Evolutionary conservation across 2,797 vertebrate species (phyloP).

Genomic region (Cygnus olor): DNA sequence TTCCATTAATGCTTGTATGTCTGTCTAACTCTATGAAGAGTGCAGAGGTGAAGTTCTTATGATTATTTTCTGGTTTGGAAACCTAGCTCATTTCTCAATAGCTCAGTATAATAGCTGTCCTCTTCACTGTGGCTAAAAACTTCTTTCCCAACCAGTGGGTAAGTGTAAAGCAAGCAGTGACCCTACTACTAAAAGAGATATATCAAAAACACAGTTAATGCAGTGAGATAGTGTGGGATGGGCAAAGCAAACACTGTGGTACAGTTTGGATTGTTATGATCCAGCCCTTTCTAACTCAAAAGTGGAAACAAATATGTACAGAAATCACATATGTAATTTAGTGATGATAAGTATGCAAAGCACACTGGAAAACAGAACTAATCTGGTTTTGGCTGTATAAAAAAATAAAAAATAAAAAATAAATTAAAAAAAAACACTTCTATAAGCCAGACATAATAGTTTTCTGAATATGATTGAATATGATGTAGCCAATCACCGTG

Average conservation of each 20-base stretch:
- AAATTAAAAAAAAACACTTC: neutral
- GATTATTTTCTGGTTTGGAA: neutral
- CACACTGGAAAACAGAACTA: neutral
- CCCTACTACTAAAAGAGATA: neutral
- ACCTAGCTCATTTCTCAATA: neutral
- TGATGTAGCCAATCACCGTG: neutral
- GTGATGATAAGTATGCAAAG: neutral
- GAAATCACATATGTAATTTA: neutral
- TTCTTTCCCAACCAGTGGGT: neutral
- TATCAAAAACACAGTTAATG: neutral
- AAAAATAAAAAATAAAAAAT: neutral
- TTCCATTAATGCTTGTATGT: neutral
- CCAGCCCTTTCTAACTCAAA: neutral
- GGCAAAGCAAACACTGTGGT: neutral
- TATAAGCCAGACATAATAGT: neutral
- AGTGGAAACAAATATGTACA: neutral
- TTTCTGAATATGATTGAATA: no score
- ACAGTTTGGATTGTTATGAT: neutral
- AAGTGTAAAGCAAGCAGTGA: neutral
- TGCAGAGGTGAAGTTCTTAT: neutral
- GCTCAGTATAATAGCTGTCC: neutral
- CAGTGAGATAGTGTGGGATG: neutral
- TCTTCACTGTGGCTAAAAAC: neutral
- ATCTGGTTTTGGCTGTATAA: neutral
- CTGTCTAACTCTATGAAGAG: neutral